A percentile compares a stretch with the other conserved stretches of the same genome.
These are phyloP conservation scores for Spisula subtruncata DNA, from an alignment of 2,888 invertebrate species.

Conservation along the genomic window DNA sequence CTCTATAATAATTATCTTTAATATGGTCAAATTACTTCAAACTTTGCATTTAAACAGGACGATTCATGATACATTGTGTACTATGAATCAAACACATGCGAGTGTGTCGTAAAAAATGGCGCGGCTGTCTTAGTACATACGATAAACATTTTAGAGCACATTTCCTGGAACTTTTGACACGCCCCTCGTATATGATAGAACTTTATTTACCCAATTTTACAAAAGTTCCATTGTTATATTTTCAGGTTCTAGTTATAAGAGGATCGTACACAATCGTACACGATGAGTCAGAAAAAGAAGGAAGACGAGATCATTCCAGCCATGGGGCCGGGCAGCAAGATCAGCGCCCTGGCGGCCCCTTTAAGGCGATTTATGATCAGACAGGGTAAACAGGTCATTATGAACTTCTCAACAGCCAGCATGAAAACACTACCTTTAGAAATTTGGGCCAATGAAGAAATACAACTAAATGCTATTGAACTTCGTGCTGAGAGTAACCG, in stretches of 20 bases:
- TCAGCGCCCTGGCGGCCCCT: slow-evolving; percentile 82
- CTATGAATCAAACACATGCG: too few species aligned
- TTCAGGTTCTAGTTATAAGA: not conserved
- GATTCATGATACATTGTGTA: too few species aligned
- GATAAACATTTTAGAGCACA: too few species aligned
- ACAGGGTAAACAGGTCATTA: slow-evolving; percentile 73
- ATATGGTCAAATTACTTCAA: too few species aligned
- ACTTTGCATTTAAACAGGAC: too few species aligned
- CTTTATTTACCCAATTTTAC: too few species aligned
- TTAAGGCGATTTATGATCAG: slow-evolving; percentile 78
- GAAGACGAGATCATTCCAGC: slow-evolving; percentile 84
- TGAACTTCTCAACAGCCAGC: slow-evolving; percentile 80
- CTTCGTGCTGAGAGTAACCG: slow-evolving; percentile 84
- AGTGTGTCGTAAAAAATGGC: too few species aligned
- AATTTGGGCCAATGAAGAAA: slow-evolving; percentile 85
- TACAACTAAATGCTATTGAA: slow-evolving; percentile 74
- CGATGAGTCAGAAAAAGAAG: slow-evolving; percentile 79
- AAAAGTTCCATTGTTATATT: not conserved
- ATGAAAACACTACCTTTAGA: slow-evolving; percentile 83
- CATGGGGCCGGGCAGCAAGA: slow-evolving; percentile 86
- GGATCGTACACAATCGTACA: not conserved
- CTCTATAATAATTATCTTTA: too few species aligned
- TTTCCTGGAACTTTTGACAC: too few species aligned
- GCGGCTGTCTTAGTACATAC: too few species aligned
- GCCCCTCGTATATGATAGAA: too few species aligned